Conservation (phyloP, 2,888 invertebrate genomes). For the Lithodes maja region DNA sequence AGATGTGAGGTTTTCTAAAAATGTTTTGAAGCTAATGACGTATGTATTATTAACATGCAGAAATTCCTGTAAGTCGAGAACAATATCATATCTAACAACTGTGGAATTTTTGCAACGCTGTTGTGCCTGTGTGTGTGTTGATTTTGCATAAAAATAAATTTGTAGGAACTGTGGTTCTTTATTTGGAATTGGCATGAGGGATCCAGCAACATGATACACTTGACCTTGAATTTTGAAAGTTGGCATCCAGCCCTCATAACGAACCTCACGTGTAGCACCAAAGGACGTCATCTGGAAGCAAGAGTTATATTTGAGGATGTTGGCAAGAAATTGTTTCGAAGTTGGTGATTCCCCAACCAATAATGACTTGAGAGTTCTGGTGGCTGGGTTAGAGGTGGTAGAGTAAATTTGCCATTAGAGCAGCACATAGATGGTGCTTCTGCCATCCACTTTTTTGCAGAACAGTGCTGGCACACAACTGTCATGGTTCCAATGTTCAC, state of each 20-base stretch:
- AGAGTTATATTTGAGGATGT: background rate
- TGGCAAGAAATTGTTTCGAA: background rate
- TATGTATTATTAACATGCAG: background rate
- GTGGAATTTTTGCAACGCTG: background rate
- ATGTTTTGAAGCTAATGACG: background rate
- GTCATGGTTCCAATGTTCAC: background rate
- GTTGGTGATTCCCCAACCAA: background rate
- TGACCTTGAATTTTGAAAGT: slow-evolving; percentile 18
- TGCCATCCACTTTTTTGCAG: background rate
- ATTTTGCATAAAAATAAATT: background rate
- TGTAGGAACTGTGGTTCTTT: background rate
- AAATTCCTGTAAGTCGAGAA: background rate
- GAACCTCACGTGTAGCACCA: background rate
- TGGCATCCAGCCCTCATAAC: background rate
- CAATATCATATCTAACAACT: background rate
- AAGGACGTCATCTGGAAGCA: slow-evolving; percentile 3
- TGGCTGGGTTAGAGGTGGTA: background rate
- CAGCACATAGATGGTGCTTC: slow-evolving; percentile 16
- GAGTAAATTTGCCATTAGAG: background rate
- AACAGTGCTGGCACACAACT: background rate
- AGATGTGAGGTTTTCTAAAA: too few species aligned
- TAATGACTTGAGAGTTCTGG: background rate
- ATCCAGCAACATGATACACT: background rate
- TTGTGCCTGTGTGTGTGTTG: background rate
- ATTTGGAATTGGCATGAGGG: background rate